Evolutionary conservation across 2,797 vertebrate species (phyloP).

Genomic region (Heliangelus exortis): DNA sequence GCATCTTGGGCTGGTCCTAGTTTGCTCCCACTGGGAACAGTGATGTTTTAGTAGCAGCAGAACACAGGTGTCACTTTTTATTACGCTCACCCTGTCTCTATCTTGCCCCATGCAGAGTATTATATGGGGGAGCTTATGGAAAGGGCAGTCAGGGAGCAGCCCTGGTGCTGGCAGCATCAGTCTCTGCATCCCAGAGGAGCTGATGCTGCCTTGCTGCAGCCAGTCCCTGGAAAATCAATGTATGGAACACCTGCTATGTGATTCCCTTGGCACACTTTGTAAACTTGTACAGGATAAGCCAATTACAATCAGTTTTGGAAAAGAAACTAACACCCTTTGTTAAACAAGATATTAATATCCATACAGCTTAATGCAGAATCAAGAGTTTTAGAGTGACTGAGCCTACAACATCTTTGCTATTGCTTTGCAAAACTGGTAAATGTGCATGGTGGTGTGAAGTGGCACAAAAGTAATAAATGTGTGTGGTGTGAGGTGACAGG

Average conservation of each 20-base stretch:
- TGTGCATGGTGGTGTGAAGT: background rate
- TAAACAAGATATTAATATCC: background rate
- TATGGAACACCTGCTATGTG: background rate
- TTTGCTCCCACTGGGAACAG: background rate
- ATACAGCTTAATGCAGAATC: background rate
- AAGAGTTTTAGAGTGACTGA: background rate
- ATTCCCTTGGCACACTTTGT: background rate
- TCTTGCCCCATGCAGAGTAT: background rate
- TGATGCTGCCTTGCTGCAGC: background rate
- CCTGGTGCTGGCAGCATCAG: background rate
- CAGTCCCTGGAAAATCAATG: background rate
- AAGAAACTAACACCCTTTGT: background rate
- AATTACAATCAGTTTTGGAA: background rate
- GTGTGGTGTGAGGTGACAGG: background rate
- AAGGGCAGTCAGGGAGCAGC: background rate
- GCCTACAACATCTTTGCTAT: fast-evolving
- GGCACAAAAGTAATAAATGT: too few relatives aligned
- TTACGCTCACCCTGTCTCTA: background rate
- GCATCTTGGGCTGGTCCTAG: background rate
- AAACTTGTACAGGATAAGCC: background rate
- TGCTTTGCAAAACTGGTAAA: background rate
- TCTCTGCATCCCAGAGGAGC: background rate
- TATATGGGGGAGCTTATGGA: background rate
- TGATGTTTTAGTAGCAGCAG: background rate
- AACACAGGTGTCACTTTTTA: background rate